Evolutionary conservation across 2,113 vertebrate species (phyloP), one percentile per base, ranked within the genome.

Genomic region (Erythrolamprus reginae): DNA sequence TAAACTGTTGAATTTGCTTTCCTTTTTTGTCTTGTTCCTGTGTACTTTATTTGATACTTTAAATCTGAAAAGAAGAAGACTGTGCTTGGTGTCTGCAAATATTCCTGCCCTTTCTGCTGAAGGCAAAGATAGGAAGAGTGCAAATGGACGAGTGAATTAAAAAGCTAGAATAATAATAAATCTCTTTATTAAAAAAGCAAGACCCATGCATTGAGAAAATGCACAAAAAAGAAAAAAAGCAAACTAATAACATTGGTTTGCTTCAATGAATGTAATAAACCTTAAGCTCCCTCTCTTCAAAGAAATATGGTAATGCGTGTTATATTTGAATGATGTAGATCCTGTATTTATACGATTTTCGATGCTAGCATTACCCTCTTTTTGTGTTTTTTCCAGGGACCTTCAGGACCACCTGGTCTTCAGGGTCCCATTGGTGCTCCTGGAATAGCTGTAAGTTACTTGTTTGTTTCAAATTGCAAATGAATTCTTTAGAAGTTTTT

Each of bases 341-440:
- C 85, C 91, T 23, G 84, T 82, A 17, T 61, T 87, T 7, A 45
- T 89, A 2, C 87, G 23, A 28, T 28, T 92, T 91, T 82, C 56
- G 26, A 90, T 94, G 89, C 87, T 77, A 88, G 50, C 90, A 51
- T 92, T 88, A 89, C 51, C 94, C 28, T 89, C 24, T 93, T 92
- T 90, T 92, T 91, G 86, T 92, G 2, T 87, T 92, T 90, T 92
- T 94, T 95, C 92, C 95, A 99, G 99, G 99, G 99, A 97, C 99
- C 99, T 92, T 98, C 99, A 0, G 99, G 99, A 87, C 98, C 99
- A 10, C 97, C 98, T 56, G 99, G 99, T 96, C 98, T 99, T 92
- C 99, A 99, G 96, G 99, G 99, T 93, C 98, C 98, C 17, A 96
- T 98, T 24, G 99, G 99, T 65, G 98, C 98, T 45, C 99, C 99